phyloP scores from a whole-genome alignment of 2,888 invertebrate genomes.

The Lepetodrilus schrolli region DNA sequence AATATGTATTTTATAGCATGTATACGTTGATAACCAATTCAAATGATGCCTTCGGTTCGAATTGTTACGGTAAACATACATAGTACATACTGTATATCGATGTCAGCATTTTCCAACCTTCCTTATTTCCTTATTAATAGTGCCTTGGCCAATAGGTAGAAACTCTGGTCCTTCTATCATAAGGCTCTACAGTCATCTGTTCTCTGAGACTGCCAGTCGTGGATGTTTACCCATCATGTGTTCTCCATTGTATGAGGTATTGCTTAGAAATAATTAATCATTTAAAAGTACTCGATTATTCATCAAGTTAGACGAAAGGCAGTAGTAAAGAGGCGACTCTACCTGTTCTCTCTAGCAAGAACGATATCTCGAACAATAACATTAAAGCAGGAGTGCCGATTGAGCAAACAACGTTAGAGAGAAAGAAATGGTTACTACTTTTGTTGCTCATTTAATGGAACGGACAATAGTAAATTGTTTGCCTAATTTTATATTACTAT shows the following conservation, averaged over 20 bases:
- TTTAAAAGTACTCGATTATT: slow-evolving; percentile 3
- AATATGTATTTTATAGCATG: no score
- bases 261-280: slow-evolving; percentile 8
- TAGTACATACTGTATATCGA: no score
- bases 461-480: neutral
- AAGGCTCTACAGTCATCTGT: no score
- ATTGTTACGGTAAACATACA: no score
- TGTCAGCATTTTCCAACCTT: no score
- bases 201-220: neutral
- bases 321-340: slow-evolving; percentile 2
- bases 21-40: no score
- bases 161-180: no score
- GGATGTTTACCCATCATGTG: neutral
- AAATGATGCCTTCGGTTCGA: no score
- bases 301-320: neutral
- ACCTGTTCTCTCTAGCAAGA: neutral
- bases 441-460: neutral
- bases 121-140: no score
- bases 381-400: neutral
- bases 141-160: no score
- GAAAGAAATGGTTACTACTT: neutral
- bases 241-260: neutral
- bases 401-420: neutral
- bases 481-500: neutral
- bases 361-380: neutral